Conservation (phyloP, 2,113 vertebrate species). For the Melanostigma gelatinosum region DNA sequence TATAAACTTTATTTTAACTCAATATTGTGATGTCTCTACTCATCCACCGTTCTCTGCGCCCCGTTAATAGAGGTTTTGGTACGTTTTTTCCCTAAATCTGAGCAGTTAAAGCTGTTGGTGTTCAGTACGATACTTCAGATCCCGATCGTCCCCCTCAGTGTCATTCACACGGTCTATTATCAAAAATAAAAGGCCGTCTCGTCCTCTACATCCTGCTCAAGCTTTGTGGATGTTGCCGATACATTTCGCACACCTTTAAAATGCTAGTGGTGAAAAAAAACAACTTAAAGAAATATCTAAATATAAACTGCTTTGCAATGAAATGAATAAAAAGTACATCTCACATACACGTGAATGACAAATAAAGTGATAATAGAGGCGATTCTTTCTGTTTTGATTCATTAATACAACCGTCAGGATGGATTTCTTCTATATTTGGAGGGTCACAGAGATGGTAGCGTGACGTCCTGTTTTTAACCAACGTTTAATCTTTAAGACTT, state of each 20-base stretch:
- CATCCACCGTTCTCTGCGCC: constrained; percentile 18
- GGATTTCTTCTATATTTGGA: neutral
- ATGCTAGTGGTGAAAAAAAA: neutral
- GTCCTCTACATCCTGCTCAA: constrained; percentile 15
- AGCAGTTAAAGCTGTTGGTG: constrained; percentile 46
- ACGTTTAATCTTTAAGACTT: constrained; percentile 25
- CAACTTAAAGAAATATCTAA: constrained; percentile 2
- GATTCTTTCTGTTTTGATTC: constrained; percentile 18
- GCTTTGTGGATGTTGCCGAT: neutral
- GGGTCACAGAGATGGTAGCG: constrained; percentile 1
- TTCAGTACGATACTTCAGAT: constrained; percentile 15
- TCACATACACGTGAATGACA: neutral
- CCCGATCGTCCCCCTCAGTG: constrained; percentile 8
- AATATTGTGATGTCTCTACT: neutral
- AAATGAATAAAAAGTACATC: constrained; percentile 20
- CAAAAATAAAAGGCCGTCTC: constrained; percentile 48
- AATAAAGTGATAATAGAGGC: neutral
- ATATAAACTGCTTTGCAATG: constrained; percentile 12
- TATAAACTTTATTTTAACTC: neutral
- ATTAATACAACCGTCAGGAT: constrained; percentile 19
- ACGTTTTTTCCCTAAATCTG: constrained; percentile 14
- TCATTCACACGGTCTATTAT: constrained; percentile 37
- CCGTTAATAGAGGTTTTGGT: constrained; percentile 20
- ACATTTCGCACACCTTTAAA: constrained; percentile 21
- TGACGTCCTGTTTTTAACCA: neutral